phyloP scores from a whole-genome alignment of 2,888 invertebrate genomes.

The Psylliodes chrysocephalus region DNA sequence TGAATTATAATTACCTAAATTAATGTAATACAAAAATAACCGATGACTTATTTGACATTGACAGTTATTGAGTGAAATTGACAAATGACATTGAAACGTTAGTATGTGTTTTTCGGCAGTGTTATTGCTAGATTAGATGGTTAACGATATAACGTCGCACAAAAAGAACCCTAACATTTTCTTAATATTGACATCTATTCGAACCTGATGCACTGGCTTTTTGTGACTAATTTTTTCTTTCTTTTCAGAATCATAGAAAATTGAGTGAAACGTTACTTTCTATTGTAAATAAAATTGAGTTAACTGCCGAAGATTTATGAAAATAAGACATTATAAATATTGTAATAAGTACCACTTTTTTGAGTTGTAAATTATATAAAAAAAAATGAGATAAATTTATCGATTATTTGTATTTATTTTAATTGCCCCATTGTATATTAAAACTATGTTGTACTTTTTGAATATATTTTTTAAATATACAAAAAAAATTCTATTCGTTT shows the following conservation, averaged over 20 bases:
- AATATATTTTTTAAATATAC: slow-evolving; percentile 48
- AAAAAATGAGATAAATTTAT: slow-evolving; percentile 44
- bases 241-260: slow-evolving; percentile 13
- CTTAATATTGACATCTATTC: no score
- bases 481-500: slow-evolving; percentile 23
- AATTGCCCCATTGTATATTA: slow-evolving; percentile 44
- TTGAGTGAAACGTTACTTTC: slow-evolving; percentile 17
- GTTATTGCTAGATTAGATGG: no score
- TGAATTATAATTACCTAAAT: no score
- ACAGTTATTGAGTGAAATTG: no score
- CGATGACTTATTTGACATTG: no score
- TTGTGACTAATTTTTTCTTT: slow-evolving; percentile 20
- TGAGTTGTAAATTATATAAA: slow-evolving; percentile 48
- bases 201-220: no score
- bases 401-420: slow-evolving; percentile 51
- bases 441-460: slow-evolving; percentile 47
- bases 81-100: no score
- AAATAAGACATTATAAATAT: slow-evolving; percentile 34
- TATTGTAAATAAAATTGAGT: slow-evolving; percentile 37
- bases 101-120: no score
- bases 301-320: slow-evolving; percentile 39
- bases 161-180: no score
- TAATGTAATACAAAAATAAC: no score
- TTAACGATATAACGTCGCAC: no score
- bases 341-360: slow-evolving; percentile 43